Base-by-base conservation (phyloP, 2,888 invertebrate species). In the Cephus pygmeus region DNA sequence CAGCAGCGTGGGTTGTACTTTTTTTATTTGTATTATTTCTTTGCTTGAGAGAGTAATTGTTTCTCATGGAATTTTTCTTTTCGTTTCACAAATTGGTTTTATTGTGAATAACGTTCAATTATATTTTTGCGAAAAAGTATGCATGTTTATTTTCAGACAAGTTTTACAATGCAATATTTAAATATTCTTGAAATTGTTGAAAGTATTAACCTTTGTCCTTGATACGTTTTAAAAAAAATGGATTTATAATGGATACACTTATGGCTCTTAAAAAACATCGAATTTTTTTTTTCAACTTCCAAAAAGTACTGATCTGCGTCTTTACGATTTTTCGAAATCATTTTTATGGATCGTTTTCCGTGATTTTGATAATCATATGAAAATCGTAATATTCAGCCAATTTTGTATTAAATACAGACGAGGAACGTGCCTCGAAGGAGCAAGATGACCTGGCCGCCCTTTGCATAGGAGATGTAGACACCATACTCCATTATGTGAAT, bases 401-500 rank as follows among this genome's bases (percentile, higher is more conserved):
- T 56, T 9, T 56, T 23, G 9, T 56, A 40, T 56, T 56, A 23
- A 56, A 56, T 93, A 85, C 92, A 97, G 97, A 96, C 93, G 96
- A 97, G 93, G 94, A 95, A 87, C 95, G 96, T 92, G 93, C 96
- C 89, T 94, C 94, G 86, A 95, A 94, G 92, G 96, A 96, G 92
- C 95, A 95, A 90, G 95, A 95, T 86, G 96, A 96, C 91, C 94
- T 95, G 91, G 95, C 95, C 85, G 93, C 94, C 86, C 93, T 96
- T 91, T 95, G 93, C 89, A 95, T 95, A 92, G 94, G 95, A 91
- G 97, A 98, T 93, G 94, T 97, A 84, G 96, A 97, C 92, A 95
- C 94, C 85, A 95, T 97, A 82, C 94, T 96, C 88, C 94, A 96
- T 87, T 98, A 97, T 92, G 96, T 97, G 88, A 95, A 97, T 91